Conservation (phyloP, 64 coral and sea anemone genomes). For the Orbicella faveolata region DNA sequence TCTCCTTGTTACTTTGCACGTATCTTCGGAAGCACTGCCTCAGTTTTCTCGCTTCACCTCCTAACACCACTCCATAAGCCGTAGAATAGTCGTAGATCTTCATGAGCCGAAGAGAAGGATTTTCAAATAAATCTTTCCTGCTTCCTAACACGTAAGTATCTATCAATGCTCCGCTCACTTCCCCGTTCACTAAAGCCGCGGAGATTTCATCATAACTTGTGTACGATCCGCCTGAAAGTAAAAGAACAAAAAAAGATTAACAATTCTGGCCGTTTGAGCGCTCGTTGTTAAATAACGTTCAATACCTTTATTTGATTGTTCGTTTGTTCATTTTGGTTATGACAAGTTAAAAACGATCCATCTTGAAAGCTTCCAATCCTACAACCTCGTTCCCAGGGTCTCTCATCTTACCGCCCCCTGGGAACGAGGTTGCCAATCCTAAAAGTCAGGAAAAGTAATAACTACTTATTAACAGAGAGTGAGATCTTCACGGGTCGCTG, state of each 20-base stretch:
- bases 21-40: slow-evolving; percentile 55
- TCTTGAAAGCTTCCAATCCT: no score
- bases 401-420: no score
- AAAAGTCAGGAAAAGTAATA: no score
- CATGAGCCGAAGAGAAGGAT: slow-evolving; percentile 49
- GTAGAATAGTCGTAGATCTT: slow-evolving; percentile 74
- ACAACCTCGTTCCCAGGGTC: no score
- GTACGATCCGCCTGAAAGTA: slow-evolving; percentile 25
- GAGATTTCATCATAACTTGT: slow-evolving; percentile 58
- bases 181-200: slow-evolving; percentile 49
- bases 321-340: no score
- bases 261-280: background rate
- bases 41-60: slow-evolving; percentile 49
- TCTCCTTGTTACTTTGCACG: slow-evolving; percentile 42
- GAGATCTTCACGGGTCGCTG: no score
- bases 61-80: slow-evolving; percentile 76
- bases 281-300: no score
- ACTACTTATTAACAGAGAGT: no score
- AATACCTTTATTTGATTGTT: no score
- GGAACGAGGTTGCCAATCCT: no score
- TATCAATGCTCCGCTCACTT: slow-evolving; percentile 71
- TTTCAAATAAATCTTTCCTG: slow-evolving; percentile 60
- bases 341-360: no score
- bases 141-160: slow-evolving; percentile 67
- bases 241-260: background rate